These are phyloP conservation scores for Meteorus colon DNA, from an alignment of 2,888 invertebrate species.

Conservation along the genomic window DNA sequence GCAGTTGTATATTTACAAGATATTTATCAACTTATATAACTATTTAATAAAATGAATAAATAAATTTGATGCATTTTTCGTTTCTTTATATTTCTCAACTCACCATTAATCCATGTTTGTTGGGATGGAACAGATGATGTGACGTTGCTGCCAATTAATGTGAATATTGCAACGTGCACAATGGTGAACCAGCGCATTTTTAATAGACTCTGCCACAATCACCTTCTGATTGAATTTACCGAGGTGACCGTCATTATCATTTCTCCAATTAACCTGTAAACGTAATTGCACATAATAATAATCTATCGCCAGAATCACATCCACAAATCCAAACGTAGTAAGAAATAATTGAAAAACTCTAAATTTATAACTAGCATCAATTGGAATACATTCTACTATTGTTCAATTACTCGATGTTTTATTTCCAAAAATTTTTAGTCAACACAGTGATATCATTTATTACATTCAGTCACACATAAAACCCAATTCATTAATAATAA, in stretches of 20 bases:
- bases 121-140: not conserved
- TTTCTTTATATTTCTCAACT: not conserved
- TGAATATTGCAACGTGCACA: conserved; percentile 5
- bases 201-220: conserved; percentile 6
- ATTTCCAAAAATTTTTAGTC: no score
- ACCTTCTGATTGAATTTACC: conserved; percentile 4
- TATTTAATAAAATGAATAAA: not conserved
- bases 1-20: not conserved
- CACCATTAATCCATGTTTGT: conserved; percentile 18
- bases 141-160: not conserved
- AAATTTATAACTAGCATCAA: no score
- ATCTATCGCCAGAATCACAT: not conserved
- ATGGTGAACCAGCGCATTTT: conserved; percentile 14
- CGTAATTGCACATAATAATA: not conserved
- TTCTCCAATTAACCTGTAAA: not conserved
- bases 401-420: no score
- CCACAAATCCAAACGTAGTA: not conserved
- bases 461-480: no score
- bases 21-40: no score
- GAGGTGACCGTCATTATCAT: not conserved
- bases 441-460: no score
- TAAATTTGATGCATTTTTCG: not conserved
- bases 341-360: not conserved
- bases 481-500: no score
- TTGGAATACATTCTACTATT: no score